Evolutionary conservation across 2,888 invertebrate species (phyloP).

Genomic region (Laothoe populi): DNA sequence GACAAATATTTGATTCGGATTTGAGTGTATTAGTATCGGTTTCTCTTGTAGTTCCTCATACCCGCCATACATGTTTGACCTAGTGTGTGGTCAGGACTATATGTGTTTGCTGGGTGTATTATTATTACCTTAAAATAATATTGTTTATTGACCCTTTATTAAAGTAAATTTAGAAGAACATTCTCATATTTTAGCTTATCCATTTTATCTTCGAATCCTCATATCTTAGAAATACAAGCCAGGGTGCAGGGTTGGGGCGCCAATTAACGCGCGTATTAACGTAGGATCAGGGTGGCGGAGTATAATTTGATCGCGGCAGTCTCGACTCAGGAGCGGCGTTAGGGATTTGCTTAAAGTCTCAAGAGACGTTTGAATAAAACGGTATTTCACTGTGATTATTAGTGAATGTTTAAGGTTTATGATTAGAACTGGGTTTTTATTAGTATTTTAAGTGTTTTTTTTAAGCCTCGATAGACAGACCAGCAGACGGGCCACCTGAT

Average conservation of each 20-base stretch:
- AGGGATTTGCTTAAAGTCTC: slow-evolving; percentile 45
- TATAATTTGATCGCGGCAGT: slow-evolving; percentile 47
- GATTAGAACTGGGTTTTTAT: not conserved
- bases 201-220: slow-evolving; percentile 27
- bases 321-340: slow-evolving; percentile 26
- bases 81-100: no score
- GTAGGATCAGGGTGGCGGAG: slow-evolving; percentile 36
- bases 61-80: no score
- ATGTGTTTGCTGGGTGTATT: no score
- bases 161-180: no score
- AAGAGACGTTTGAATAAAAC: slow-evolving; percentile 42
- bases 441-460: no score
- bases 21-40: no score
- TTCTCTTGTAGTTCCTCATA: no score
- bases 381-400: slow-evolving; percentile 40
- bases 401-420: slow-evolving; percentile 30
- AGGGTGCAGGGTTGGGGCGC: slow-evolving; percentile 35
- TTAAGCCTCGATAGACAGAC: no score
- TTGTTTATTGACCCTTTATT: no score
- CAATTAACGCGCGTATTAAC: slow-evolving; percentile 56
- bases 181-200: not conserved
- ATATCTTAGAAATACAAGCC: slow-evolving; percentile 30
- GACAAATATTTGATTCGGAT: no score
- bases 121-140: no score
- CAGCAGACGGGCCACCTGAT: no score